Evolutionary conservation across 2,888 invertebrate species (phyloP), one percentile per base, ranked within the genome.

Genomic region (Melanophora roralis): DNA sequence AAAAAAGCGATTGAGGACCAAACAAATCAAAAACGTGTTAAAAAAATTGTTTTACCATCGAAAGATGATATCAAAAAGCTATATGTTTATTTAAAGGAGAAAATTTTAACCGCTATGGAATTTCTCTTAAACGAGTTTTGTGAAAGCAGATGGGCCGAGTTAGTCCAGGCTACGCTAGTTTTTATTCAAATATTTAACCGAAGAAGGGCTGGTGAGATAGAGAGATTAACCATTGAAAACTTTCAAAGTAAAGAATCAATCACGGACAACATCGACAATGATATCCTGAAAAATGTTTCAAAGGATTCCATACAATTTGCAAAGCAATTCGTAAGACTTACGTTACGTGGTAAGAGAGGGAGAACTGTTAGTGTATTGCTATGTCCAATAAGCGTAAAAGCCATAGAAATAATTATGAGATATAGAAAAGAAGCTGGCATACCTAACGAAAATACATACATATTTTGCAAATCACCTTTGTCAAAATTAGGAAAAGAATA

Each of bases 141-240:
- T 27, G 6, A 12, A 5, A 5, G 2, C n/a, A 38, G 32, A 1
- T 72, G 72, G 72, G 4, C 12, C 6, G 14, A 72, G 43, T 19
- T 72, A 5, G 43, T 55, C 4, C 11, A 72, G 14, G 4, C 34
- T 4, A 14, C 72, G 12, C 9, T 49, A 23, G 14, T 64, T 9
- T 62, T 72, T 11, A 72, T 64, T 3, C 43, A 43, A 38, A 62
- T 72, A n/a, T 72, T 72, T n/a, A 72, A 72, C n/a, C 23, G 62
- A 8, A 27, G 72, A 49, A 47, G 69, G 59, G 69, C 69, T 19
- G 69, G 69, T 2, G 69, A 69, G 49, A 59, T 69, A 6, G 62
- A 72, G 43, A 23, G 72, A 1, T n/a, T 72, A 12, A 72, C 72
- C 9, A 43, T 72, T 1, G 23, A 27, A 6, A 72, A 62, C 23